phyloP scores from a whole-genome alignment of 64 coral and sea anemone species.

The Montipora foliosa region DNA sequence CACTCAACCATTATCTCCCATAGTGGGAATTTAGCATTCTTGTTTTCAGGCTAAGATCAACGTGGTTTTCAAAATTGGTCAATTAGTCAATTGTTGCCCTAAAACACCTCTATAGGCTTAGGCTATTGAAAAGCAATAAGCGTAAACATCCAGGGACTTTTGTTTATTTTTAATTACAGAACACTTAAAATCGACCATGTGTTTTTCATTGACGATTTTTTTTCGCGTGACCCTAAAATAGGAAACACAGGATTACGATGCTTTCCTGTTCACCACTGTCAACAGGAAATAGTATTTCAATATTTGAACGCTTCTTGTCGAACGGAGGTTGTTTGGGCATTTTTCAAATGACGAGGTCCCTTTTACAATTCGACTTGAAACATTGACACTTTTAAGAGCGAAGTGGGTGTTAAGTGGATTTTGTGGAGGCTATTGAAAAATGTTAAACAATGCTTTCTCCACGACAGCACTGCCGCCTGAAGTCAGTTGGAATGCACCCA shows the following conservation, averaged over 20 bases:
- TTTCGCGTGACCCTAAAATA: slow-evolving; percentile 46
- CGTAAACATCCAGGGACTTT: slow-evolving; percentile 5
- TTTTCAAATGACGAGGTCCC: background rate
- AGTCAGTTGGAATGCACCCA: slow-evolving; percentile 39
- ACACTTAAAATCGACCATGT: slow-evolving; percentile 33
- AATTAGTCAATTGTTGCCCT: background rate
- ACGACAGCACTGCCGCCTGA: background rate
- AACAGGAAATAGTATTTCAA: slow-evolving; percentile 52
- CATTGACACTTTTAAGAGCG: slow-evolving; percentile 23
- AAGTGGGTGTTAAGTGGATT: slow-evolving; percentile 38
- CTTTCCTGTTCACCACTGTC: slow-evolving; percentile 48
- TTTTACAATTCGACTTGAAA: slow-evolving; percentile 27
- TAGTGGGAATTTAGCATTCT: slow-evolving; percentile 56
- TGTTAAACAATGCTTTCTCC: background rate
- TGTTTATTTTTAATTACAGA: slow-evolving; percentile 30
- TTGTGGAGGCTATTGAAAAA: background rate
- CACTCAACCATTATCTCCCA: slow-evolving; percentile 43
- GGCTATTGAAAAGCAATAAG: slow-evolving; percentile 57
- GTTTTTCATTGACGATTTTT: slow-evolving; percentile 28
- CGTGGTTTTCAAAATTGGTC: slow-evolving; percentile 32
- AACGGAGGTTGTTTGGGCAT: background rate
- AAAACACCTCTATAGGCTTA: background rate
- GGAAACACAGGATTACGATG: slow-evolving; percentile 27
- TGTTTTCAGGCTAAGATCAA: background rate
- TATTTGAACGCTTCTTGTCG: background rate